These are phyloP conservation scores for Ametastegia equiseti DNA, from an alignment of 2,888 invertebrate species.

Conservation along the genomic window DNA sequence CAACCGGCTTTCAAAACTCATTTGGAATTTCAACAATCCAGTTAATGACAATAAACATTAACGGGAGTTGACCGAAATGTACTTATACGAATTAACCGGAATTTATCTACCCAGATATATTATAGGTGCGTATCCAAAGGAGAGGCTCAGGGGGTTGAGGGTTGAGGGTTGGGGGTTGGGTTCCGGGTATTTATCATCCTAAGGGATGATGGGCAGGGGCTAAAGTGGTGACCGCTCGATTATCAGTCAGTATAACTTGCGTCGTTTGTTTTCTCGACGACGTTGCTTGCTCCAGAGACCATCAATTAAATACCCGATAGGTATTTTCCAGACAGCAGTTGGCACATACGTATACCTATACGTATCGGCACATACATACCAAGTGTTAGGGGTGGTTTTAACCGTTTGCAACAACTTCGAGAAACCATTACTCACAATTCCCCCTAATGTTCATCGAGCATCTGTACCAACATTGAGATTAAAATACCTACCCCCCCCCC, in stretches of 20 bases:
- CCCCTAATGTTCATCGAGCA: background rate
- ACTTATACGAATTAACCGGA: conserved; percentile 1
- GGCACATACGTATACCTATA: background rate
- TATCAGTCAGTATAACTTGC: conserved; percentile 28
- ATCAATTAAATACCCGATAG: background rate
- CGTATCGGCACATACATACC: background rate
- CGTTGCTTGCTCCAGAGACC: background rate
- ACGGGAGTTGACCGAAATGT: background rate
- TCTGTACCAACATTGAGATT: background rate
- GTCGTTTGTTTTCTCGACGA: background rate
- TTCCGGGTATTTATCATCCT: conserved; percentile 20
- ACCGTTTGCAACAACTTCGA: background rate
- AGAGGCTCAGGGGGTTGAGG: background rate
- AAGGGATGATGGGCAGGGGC: background rate
- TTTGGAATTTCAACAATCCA: background rate
- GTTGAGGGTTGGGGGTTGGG: background rate
- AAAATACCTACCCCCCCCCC: background rate
- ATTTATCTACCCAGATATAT: conserved; percentile 1
- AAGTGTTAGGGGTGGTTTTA: background rate
- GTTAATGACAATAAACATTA: background rate
- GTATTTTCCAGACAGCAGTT: background rate
- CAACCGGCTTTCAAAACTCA: background rate
- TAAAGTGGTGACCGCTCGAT: conserved; percentile 16
- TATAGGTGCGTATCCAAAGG: background rate
- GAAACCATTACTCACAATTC: background rate